Conservation (phyloP, 1,140 invertebrate species). For the Drosophila kohkoa region DNA sequence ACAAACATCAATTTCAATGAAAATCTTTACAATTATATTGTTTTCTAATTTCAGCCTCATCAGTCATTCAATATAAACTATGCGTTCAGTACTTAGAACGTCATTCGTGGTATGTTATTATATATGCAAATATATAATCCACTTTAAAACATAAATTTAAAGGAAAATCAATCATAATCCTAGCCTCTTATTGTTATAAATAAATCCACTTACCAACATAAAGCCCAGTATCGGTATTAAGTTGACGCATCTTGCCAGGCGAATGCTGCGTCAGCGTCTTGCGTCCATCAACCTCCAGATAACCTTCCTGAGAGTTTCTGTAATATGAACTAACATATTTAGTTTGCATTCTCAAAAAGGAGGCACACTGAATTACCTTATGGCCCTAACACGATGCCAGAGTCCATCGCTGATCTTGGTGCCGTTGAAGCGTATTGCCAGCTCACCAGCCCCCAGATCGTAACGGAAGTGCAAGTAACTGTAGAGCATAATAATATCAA, state of each 20-base stretch:
- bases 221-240: slow-evolving; percentile 93
- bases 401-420: slow-evolving; percentile 95
- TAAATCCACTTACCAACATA: slow-evolving; percentile 90
- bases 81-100: too few relatives aligned
- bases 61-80: too few relatives aligned
- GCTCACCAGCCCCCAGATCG: slow-evolving; percentile 91
- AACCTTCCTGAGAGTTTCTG: slow-evolving; percentile 94
- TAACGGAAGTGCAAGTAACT: slow-evolving; percentile 87
- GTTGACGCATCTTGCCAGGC: slow-evolving; percentile 92
- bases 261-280: slow-evolving; percentile 91
- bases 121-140: too few relatives aligned
- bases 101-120: too few relatives aligned
- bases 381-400: slow-evolving; percentile 95
- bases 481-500: slow-evolving; percentile 45
- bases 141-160: too few relatives aligned
- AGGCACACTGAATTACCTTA: slow-evolving; percentile 88
- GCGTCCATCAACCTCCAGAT: slow-evolving; percentile 93
- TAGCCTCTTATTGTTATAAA: too few relatives aligned
- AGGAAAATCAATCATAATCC: too few relatives aligned
- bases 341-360: neutral
- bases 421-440: slow-evolving; percentile 92
- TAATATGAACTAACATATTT: slow-evolving; percentile 42
- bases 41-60: too few relatives aligned
- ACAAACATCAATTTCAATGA: too few relatives aligned
- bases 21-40: too few relatives aligned